Base-by-base conservation (phyloP, 2,797 vertebrate species). In the Morus bassanus region DNA sequence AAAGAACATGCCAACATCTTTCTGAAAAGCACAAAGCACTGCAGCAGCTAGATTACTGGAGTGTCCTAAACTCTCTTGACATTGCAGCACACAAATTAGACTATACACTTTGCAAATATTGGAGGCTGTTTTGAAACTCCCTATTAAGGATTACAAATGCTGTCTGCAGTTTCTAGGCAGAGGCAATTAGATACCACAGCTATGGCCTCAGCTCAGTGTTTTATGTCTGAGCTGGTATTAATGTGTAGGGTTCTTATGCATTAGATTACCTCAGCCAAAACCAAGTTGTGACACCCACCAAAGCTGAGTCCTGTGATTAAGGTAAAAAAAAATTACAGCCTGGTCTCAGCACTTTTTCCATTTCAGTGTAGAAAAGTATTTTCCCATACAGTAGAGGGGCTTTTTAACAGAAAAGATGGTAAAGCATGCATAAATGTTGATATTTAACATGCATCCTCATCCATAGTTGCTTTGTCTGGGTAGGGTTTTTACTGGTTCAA, bases 121-220 rank as follows among this genome's bases (percentile, higher is more conserved):
- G 65, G 76, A 83, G 67, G 41, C 56, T 94, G 88, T 60, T 95
- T 92, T 64, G 91, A 79, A 95, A 87, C 80, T 82, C 65, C 24
- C 39, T 65, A 17, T 73, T 76, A 53, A 28, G 74, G 72, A 45
- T 82, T 76, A 76, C 51, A 69, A 23, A 63, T 79, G 74, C 85
- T 94, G 85, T 45, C 67, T 70, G 80, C 70, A 64, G 77, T 74
- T 81, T 68, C 51, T 22, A 41, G 56, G 39, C 35, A n/a, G 48
- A 86, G 41, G 64, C 74, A 74, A 56, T 78, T 60, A 18, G 75
- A 16, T 51, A 84, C 43, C 91, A 45, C 48, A 72, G 87, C 63
- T 57, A 53, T 15, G 46, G 80, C 60, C 75, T 77, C 78, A 57
- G 50, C 81, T 89, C 0, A 0, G 27, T 85, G 81, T 54, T 92